A percentile compares a stretch with the other conserved stretches of the same genome.
These are phyloP conservation scores for Natrix natrix DNA, from an alignment of 2,797 vertebrate genomes.

Conservation along the genomic window DNA sequence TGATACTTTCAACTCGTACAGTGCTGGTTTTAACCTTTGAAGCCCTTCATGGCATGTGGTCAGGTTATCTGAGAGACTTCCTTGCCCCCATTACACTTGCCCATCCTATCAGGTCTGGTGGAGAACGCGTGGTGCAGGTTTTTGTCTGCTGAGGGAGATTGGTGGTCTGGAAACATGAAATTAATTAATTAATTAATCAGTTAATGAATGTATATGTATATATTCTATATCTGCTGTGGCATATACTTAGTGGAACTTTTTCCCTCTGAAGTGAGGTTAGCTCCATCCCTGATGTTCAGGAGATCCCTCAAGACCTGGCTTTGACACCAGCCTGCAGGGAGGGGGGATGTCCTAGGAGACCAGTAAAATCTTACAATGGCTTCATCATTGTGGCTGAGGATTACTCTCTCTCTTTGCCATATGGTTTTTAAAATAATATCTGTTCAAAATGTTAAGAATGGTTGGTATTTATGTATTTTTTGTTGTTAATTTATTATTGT, in stretches of 20 bases:
- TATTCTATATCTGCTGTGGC: no score
- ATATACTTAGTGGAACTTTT: no score
- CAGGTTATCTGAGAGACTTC: background rate
- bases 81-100: background rate
- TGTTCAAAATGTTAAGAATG: background rate
- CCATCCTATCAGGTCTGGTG: background rate
- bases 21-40: background rate
- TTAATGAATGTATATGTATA: no score
- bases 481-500: background rate
- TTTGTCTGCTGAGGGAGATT: background rate
- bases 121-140: background rate
- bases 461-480: background rate
- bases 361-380: background rate
- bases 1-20: background rate
- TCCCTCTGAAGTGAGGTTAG: no score
- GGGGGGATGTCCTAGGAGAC: background rate
- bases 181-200: background rate
- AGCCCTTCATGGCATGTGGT: background rate
- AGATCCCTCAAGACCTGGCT: background rate
- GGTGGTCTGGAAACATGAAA: background rate
- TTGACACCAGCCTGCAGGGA: background rate
- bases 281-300: background rate
- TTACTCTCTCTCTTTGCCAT: background rate
- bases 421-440: background rate
- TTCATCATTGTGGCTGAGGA: background rate